Evolutionary conservation across 2,797 vertebrate genomes (phyloP).

Genomic region (Malurus splendens): DNA sequence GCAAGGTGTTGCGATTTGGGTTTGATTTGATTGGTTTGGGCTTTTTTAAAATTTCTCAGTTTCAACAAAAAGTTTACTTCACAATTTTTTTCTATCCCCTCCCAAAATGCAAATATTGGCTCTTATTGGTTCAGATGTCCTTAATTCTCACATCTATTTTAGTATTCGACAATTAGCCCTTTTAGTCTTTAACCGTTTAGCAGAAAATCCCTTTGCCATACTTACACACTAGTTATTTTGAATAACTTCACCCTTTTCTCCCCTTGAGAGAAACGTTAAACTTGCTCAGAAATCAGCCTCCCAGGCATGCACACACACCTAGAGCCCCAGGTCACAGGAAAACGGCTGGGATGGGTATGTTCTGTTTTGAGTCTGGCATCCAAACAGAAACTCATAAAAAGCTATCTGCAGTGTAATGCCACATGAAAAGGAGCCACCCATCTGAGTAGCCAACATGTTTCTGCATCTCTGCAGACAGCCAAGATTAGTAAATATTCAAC

Average conservation of each 20-base stretch:
- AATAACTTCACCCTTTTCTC: background rate
- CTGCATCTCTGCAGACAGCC: conserved; percentile 25
- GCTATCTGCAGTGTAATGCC: background rate
- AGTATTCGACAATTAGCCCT: background rate
- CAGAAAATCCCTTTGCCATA: background rate
- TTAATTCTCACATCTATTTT: background rate
- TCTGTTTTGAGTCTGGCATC: background rate
- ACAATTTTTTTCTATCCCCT: background rate
- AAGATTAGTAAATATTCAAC: conserved; percentile 49
- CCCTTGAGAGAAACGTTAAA: background rate
- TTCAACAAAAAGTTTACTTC: background rate
- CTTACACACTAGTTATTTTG: background rate
- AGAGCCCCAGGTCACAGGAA: background rate
- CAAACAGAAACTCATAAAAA: background rate
- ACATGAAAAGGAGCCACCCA: conserved; percentile 33
- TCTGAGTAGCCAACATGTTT: conserved; percentile 2
- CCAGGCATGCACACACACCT: background rate
- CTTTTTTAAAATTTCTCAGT: background rate
- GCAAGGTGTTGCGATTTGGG: background rate
- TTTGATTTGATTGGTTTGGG: background rate
- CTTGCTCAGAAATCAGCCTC: background rate
- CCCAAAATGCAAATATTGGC: background rate
- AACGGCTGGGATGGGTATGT: background rate
- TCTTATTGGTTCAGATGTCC: background rate
- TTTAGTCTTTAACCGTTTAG: background rate